A percentile compares a stretch with the other conserved stretches of the same genome.
Evolutionary conservation across 2,888 invertebrate genomes (phyloP).

Genomic region (Biston betularia): DNA sequence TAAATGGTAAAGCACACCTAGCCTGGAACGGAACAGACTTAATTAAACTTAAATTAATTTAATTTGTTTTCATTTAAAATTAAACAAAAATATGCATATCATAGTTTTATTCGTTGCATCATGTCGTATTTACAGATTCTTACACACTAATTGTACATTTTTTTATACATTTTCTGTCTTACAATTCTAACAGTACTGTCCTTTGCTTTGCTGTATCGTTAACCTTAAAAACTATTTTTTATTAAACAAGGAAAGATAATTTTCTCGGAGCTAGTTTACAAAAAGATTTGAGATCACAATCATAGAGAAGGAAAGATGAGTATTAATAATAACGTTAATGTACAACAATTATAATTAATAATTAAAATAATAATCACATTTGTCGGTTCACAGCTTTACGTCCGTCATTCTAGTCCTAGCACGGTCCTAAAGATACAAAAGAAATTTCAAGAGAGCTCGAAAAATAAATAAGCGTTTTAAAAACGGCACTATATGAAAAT

Average conservation of each 20-base stretch:
- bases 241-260: conserved; percentile 49
- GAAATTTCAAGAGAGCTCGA: conserved; percentile 26
- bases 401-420: conserved; percentile 41
- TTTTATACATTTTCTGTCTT: conserved; percentile 69
- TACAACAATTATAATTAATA: conserved; percentile 49
- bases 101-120: conserved; percentile 68
- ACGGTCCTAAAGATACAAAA: conserved; percentile 22
- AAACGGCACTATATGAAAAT: conserved; percentile 14
- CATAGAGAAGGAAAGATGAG: conserved; percentile 46
- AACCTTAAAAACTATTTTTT: conserved; percentile 54
- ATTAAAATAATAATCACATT: conserved; percentile 53
- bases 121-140: conserved; percentile 77
- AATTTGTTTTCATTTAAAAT: conserved; percentile 3
- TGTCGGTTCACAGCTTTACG: conserved; percentile 58
- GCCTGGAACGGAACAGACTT: no score
- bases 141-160: conserved; percentile 63
- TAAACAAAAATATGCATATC: conserved; percentile 53
- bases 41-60: no score
- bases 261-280: conserved; percentile 56
- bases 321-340: conserved; percentile 36
- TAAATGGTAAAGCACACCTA: no score
- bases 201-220: conserved; percentile 65
- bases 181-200: conserved; percentile 72
- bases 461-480: conserved; percentile 46
- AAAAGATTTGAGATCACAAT: conserved; percentile 62